Conservation (phyloP, 2,797 vertebrate genomes). For the Eurystomus glaucurus region DNA sequence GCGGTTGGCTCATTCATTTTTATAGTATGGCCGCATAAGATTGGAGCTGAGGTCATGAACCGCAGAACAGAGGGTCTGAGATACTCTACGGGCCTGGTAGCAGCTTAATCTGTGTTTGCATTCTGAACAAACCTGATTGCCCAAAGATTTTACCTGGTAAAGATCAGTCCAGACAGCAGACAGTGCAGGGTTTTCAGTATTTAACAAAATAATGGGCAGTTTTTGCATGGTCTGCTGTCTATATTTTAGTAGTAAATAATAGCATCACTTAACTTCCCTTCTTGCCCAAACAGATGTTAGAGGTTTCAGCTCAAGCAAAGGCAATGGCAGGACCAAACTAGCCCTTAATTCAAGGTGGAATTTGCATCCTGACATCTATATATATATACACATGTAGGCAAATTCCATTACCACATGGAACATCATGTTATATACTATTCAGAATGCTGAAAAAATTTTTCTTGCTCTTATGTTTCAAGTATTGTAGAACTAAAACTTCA, state of each 20-base stretch:
- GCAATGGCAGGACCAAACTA: background rate
- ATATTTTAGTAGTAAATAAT: background rate
- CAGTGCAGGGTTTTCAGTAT: background rate
- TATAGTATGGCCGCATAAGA: background rate
- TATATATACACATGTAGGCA: fast-evolving
- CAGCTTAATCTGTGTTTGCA: background rate
- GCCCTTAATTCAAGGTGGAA: background rate
- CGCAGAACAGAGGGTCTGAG: background rate
- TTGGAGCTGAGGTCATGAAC: background rate
- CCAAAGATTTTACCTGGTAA: background rate
- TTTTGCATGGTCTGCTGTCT: background rate
- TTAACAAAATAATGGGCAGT: background rate
- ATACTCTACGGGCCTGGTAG: background rate
- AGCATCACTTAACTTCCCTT: background rate
- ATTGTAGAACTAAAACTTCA: background rate
- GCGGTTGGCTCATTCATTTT: background rate
- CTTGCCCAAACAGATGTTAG: background rate
- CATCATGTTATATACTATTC: background rate
- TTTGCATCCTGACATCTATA: background rate
- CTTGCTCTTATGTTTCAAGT: background rate
- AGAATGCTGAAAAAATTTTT: background rate
- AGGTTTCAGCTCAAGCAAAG: background rate
- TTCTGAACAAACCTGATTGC: background rate
- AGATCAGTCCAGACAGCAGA: background rate
- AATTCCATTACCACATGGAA: background rate